Conservation (phyloP, 2,113 vertebrate genomes). For the Ameiurus melas region DNA sequence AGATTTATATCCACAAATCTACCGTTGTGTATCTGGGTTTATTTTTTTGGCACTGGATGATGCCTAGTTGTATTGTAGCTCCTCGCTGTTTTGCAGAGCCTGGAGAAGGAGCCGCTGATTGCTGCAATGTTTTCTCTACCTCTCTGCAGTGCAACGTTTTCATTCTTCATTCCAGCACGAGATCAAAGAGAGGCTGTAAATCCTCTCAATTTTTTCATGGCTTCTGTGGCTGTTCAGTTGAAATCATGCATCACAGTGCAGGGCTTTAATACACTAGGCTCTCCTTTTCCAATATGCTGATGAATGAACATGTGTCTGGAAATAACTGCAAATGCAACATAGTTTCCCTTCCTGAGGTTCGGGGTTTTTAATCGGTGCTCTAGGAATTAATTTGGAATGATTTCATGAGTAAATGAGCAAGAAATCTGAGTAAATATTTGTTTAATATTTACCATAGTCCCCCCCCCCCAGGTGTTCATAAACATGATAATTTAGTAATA, state of each 20-base stretch:
- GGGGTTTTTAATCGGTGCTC: background rate
- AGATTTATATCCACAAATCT: background rate
- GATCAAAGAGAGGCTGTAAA: conserved; percentile 31
- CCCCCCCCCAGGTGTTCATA: background rate
- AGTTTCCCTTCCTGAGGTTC: background rate
- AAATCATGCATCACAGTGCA: conserved; percentile 56
- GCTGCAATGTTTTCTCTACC: conserved; percentile 16
- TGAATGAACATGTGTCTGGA: conserved; percentile 25
- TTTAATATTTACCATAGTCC: background rate
- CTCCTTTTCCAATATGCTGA: conserved; percentile 19
- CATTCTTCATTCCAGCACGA: conserved; percentile 31
- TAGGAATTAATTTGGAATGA: background rate
- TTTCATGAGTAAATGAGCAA: background rate
- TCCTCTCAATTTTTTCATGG: conserved; percentile 41
- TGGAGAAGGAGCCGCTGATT: background rate
- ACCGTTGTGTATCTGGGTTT: background rate
- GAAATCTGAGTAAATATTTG: background rate
- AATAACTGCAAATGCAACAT: conserved; percentile 15
- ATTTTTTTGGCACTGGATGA: background rate
- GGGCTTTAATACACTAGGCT: conserved; percentile 25
- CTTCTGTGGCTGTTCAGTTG: conserved; percentile 52
- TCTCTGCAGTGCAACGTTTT: conserved; percentile 10
- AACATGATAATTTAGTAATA: background rate
- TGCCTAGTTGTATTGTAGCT: conserved; percentile 6
- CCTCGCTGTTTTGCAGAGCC: background rate